Conservation (phyloP, 2,113 vertebrate genomes). For the Festucalex cinctus region DNA sequence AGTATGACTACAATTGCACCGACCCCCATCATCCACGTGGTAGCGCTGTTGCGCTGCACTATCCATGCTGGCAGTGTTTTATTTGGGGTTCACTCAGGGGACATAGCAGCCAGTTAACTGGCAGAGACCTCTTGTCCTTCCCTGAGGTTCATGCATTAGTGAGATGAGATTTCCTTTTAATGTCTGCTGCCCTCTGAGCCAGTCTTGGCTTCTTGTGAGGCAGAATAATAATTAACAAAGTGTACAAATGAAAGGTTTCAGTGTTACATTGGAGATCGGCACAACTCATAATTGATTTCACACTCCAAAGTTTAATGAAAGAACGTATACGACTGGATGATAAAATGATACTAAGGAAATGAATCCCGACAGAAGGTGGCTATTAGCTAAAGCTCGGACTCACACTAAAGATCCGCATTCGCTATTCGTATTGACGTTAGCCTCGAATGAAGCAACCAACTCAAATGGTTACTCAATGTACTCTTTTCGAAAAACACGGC, state of each 20-base stretch:
- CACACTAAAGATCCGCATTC: too few relatives aligned
- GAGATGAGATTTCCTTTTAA: constrained; percentile 1
- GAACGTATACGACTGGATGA: neutral
- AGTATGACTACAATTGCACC: constrained; percentile 23
- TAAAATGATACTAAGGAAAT: neutral
- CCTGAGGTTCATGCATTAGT: constrained; percentile 8
- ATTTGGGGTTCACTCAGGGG: constrained; percentile 32
- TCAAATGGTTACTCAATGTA: too few relatives aligned
- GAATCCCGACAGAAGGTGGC: too few relatives aligned
- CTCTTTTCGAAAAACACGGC: too few relatives aligned
- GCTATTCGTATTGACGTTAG: too few relatives aligned
- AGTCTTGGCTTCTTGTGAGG: neutral
- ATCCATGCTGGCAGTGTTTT: too few relatives aligned
- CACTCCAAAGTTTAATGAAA: neutral
- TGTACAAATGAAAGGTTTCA: neutral
- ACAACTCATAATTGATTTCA: neutral
- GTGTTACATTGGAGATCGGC: neutral
- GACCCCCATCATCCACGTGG: constrained; percentile 34
- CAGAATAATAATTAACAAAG: neutral
- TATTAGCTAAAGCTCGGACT: too few relatives aligned
- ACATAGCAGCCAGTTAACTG: constrained; percentile 18
- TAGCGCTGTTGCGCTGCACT: constrained; percentile 23
- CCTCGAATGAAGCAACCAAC: too few relatives aligned
- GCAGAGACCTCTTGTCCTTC: constrained; percentile 9
- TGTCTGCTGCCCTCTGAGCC: neutral